Base-by-base conservation (phyloP, 1,140 invertebrate species). In the Neotoxoptera formosana region DNA sequence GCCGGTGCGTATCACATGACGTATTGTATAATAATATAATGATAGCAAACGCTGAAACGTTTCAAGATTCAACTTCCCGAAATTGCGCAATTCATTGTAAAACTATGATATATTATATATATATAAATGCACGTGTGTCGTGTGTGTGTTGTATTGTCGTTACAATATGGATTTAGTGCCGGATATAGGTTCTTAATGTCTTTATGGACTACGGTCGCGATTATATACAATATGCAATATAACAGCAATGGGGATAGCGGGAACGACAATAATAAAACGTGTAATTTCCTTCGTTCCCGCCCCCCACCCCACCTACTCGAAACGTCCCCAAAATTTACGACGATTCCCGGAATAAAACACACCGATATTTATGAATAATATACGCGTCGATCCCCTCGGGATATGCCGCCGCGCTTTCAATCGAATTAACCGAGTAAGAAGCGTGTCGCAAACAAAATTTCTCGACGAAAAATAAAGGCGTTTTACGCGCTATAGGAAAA, bases 361-460 rank as follows among this genome's bases (percentile, higher is more conserved):
- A 48, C n/a, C 86, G n/a, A 87, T 87, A 30, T n/a, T n/a, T 84
- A 48, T 87, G 86, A 87, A 87, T 87, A 87, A 87, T 87, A 87
- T 53, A 53, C 48, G 48, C 87, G 48, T 4, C 87, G 34, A 48
- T 89, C 87, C 48, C 87, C 48, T 25, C 2, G 30, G n/a, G 34
- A 34, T 25, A 25, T 8, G 14, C 14, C 17, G 41, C 45, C 86
- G n/a, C 84, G 30, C 11, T 3, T 8, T 53, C 48, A 53, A 89
- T 53, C 87, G 48, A 89, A 89, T 89, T 89, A 89, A 89, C 87
- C 20, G 34, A 53, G 48, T 89, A 89, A 89, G 48, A 89, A 89
- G 48, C n/a, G 48, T 89, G 87, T 89, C 48, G 34, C 48, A 51
- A 89, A 89, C 47, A 34, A 51, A 89, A 89, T 53, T 89, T 89